Evolutionary conservation across 2,113 vertebrate species (phyloP), one percentile per base, ranked within the genome.

Genomic region (Murina feae): DNA sequence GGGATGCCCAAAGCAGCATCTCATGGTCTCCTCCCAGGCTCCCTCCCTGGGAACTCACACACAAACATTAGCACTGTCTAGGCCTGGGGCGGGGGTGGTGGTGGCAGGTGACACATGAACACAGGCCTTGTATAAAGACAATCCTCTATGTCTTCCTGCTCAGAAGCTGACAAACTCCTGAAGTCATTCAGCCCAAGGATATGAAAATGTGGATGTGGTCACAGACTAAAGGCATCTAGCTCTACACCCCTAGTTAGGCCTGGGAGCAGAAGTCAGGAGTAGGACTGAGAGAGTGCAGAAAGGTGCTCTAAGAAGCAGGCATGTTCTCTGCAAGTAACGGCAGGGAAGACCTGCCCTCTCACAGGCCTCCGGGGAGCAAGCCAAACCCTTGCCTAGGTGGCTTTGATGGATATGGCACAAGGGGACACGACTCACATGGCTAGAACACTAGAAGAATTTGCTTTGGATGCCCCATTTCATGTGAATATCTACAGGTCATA

Each of bases 381-480:
- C 60, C 72, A 92, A 65, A 86, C 88, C 78, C 7, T 2, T 51
- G 63, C 63, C 0, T 23, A 71, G 81, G 78, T 58, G 44, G 75
- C 79, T 95, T 88, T 91, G 74, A 94, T n/a, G 74, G 66, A 69
- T 85, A 69, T 28, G 66, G 81, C 20, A 25, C 63, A 49, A 78
- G 49, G 28, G 60, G 20, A 82, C 81, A 11, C 10, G 18, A 49
- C 78, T 85, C 55, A 9, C 72, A 90, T 10, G 9, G 37, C 55
- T 85, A 93, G 76, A 88, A 81, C 63, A 85, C 28, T 88, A 1
- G 12, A 95, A 51, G 68, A 51, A 39, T 76, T 76, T 80, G 58
- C 28, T 89, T 86, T 63, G 51, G 83, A 75, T 47, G 78, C 76
- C 60, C 66, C 65, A 79, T 94, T 95, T 90, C 92, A 75, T 39